These are phyloP conservation scores for Aldabrachelys gigantea DNA, from an alignment of 2,113 vertebrate genomes.

Conservation along the genomic window DNA sequence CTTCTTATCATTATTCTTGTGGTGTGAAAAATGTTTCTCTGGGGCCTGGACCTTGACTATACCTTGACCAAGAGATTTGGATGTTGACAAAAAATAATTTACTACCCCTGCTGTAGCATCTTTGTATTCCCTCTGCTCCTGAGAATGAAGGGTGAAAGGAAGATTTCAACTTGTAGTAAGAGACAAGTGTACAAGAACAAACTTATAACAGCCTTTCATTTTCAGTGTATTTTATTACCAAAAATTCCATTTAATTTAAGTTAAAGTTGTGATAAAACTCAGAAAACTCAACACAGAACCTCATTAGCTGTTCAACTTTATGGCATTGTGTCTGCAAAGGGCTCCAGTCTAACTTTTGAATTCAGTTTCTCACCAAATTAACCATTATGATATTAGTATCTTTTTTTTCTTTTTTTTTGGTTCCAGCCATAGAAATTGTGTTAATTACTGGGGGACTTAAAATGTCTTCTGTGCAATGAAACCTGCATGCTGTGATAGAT, in stretches of 20 bases:
- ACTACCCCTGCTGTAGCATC: background rate
- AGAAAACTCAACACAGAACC: background rate
- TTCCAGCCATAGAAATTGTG: background rate
- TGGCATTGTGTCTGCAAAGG: background rate
- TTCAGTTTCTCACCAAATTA: background rate
- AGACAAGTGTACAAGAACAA: background rate
- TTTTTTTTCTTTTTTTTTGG: too few relatives aligned
- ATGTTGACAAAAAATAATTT: too few relatives aligned
- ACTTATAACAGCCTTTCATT: background rate
- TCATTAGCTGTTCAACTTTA: background rate
- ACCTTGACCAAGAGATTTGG: too few relatives aligned
- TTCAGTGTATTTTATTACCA: background rate
- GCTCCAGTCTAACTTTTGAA: background rate
- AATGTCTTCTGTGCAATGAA: background rate
- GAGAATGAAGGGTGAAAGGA: conserved; percentile 2
- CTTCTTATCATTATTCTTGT: too few relatives aligned
- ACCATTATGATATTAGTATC: background rate
- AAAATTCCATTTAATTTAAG: background rate
- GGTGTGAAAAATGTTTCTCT: too few relatives aligned
- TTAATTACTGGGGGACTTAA: background rate
- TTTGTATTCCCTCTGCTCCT: background rate
- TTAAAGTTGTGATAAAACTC: background rate
- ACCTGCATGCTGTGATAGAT: background rate
- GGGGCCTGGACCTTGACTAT: too few relatives aligned
- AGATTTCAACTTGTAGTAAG: background rate